Base-by-base conservation (phyloP, 2,888 invertebrate species). In the Folsomia candida region DNA sequence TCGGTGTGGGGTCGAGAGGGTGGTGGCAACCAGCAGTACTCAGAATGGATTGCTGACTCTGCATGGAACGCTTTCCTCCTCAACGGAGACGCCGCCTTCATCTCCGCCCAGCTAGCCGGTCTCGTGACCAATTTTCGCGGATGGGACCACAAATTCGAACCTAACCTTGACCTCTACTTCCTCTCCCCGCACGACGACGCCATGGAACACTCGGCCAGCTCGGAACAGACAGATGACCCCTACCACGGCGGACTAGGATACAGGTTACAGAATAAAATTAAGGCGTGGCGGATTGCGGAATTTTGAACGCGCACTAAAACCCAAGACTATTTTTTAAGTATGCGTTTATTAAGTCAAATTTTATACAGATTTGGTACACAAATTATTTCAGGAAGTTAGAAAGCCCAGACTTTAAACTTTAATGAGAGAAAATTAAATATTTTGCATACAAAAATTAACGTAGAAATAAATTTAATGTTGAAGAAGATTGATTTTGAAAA, bases 41-140 rank as follows among this genome's bases (percentile, higher is more conserved):
- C 78, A 1, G 79, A 79, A 73, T 79, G 79, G 79, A 78, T 79
- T 37, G 78, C 79, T 0, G 74, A 76, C 27, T 69, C 79, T 26
- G 66, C 78, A 0, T 79, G 68, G 59, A 68, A 75, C 11, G 54
- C 78, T 3, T 79, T 29, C 59, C 68, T 79, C 11, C 62, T 78
- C 0, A 69, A 74, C n/a, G 76, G 73, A 57, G 78, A 79, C 64
- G 24, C 58, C 2, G 77, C 78, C 25, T 79, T 78, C 28, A 79
- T 79, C 18, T 65, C 67, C 47, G 77, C 78, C 37, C 77, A 77
- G 51, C 73, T 67, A 51, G 54, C 28, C n/a, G 75, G 75, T n/a
- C 58, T 79, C 9, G 72, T 78, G 4, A 67, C 67, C 18, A 79
- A 76, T 68, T 79, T 73, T 29, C 69, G 73, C 54, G 73, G 70